Percentiles rank a stretch among this genome's conserved stretches.
Evolutionary conservation across 1,140 invertebrate genomes (phyloP).

Genomic region (Drosophila sturtevanti): DNA sequence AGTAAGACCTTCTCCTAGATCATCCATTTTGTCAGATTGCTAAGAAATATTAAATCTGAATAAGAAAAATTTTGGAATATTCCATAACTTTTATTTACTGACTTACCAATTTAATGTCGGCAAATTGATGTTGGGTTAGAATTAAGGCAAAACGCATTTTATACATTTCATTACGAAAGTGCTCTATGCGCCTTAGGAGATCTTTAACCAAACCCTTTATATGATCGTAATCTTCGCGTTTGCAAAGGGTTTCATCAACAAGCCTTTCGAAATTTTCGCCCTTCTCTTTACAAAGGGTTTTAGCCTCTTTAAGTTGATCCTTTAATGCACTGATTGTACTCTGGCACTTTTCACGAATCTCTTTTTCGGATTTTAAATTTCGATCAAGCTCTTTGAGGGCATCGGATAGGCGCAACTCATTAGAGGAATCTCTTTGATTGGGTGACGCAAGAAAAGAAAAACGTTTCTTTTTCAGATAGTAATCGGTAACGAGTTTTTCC

Average conservation of each 20-base stretch:
- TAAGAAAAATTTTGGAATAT: too few relatives aligned
- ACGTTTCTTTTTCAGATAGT: conserved; percentile 12
- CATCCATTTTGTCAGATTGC: conserved; percentile 30
- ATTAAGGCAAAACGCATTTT: conserved; percentile 8
- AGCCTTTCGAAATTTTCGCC: background rate
- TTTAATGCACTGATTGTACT: background rate
- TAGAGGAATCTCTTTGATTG: background rate
- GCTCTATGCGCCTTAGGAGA: background rate
- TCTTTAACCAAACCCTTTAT: background rate
- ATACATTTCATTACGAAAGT: conserved; percentile 23
- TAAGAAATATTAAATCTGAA: background rate
- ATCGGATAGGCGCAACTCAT: background rate
- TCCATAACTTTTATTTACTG: too few relatives aligned
- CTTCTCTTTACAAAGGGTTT: background rate
- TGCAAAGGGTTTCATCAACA: conserved; percentile 6
- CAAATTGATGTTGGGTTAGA: conserved; percentile 24
- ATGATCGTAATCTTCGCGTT: conserved; percentile 6
- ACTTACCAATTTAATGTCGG: conserved; percentile 24
- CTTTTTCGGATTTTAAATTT: background rate
- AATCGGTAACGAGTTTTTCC: background rate
- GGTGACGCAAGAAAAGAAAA: background rate
- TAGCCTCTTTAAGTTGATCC: background rate
- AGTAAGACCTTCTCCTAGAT: conserved; percentile 19
- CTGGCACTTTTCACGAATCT: background rate
- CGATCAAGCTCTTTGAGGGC: conserved; percentile 21